Evolutionary conservation across 1,140 invertebrate genomes (phyloP).

Genomic region (Halictus rubicundus): DNA sequence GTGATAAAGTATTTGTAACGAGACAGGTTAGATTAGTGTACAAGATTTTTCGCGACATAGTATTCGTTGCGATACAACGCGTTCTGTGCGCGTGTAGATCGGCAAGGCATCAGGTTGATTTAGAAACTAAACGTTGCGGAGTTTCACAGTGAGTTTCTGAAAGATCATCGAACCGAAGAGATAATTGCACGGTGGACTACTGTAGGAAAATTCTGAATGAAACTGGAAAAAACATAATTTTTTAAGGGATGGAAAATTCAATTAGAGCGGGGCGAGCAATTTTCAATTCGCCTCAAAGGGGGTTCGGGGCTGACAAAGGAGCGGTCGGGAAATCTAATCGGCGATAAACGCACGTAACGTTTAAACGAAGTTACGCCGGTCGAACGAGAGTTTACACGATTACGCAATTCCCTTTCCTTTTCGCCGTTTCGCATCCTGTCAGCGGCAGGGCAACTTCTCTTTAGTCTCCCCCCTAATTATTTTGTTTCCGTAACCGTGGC

Average conservation of each 20-base stretch:
- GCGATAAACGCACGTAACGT: slow-evolving; percentile 47
- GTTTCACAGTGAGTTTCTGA: no score
- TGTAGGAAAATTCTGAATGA: no score
- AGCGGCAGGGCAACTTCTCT: slow-evolving; percentile 19
- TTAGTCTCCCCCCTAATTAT: slow-evolving; percentile 41
- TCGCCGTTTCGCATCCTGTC: slow-evolving; percentile 47
- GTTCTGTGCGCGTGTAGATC: no score
- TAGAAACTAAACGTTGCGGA: no score
- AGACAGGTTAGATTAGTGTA: no score
- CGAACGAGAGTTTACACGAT: slow-evolving; percentile 54
- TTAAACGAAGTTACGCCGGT: slow-evolving; percentile 47
- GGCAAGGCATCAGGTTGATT: no score
- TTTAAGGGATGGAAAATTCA: neutral
- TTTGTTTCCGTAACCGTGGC: slow-evolving; percentile 56
- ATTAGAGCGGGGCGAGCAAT: neutral
- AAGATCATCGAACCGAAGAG: no score
- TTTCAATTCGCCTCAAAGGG: slow-evolving; percentile 20
- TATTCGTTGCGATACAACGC: no score
- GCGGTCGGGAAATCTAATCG: slow-evolving; percentile 14
- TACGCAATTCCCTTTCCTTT: slow-evolving; percentile 45
- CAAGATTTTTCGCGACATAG: no score
- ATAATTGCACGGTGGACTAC: no score
- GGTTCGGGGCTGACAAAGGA: neutral
- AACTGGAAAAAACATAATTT: no score
- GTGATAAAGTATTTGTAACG: no score